Evolutionary conservation across 2,888 invertebrate species (phyloP).

Genomic region (Diarsia dahlii): DNA sequence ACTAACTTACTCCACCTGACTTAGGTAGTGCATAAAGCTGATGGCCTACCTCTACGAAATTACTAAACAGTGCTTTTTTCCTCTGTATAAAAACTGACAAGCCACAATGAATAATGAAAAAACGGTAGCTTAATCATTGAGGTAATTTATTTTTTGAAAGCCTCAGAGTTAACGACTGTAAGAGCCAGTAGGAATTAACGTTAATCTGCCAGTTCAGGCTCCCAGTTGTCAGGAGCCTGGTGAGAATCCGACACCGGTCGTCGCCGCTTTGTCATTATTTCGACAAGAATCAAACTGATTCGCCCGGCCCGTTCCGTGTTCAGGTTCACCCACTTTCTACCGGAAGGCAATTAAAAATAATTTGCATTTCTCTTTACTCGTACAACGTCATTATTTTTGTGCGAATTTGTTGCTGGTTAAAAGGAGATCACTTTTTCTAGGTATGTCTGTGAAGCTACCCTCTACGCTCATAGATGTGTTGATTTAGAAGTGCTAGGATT

Average conservation of each 20-base stretch:
- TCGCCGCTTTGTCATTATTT: slow-evolving; percentile 82
- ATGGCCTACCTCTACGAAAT: background rate
- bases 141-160: background rate
- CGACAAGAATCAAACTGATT: slow-evolving; percentile 81
- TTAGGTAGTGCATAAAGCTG: background rate
- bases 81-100: background rate
- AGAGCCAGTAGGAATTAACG: slow-evolving; percentile 47
- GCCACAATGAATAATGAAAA: background rate
- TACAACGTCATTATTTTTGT: slow-evolving; percentile 76
- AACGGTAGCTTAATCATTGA: background rate
- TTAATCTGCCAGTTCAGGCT: slow-evolving; percentile 58
- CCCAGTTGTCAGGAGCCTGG: slow-evolving; percentile 61
- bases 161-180: slow-evolving; percentile 11
- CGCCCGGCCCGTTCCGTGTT: slow-evolving; percentile 81
- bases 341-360: slow-evolving; percentile 89
- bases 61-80: background rate
- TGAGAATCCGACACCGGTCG: slow-evolving; percentile 69
- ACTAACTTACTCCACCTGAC: background rate
- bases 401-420: slow-evolving; percentile 69
- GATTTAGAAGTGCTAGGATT: no score
- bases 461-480: background rate
- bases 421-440: slow-evolving; percentile 66
- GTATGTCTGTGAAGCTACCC: background rate
- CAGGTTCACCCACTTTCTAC: slow-evolving; percentile 89
- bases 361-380: slow-evolving; percentile 88